Base-by-base conservation (phyloP, 2,113 vertebrate species). In the Zapus hudsonius region DNA sequence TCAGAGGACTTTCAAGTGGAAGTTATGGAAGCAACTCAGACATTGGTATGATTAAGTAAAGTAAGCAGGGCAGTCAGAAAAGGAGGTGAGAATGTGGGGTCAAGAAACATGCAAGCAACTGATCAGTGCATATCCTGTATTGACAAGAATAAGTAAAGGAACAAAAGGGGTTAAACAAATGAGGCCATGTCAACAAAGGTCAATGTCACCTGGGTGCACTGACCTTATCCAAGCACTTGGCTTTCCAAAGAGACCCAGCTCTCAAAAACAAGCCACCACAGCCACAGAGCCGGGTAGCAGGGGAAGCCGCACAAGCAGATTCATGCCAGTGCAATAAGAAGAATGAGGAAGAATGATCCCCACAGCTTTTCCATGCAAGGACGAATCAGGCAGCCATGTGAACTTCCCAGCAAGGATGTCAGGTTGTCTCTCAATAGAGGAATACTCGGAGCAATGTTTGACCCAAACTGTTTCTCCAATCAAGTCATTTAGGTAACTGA, bases 121-220 rank as follows among this genome's bases (percentile, higher is more conserved):
- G 59, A 79, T 82, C 59, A 74, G 27, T 44, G 38, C 29, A 90
- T n/a, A 75, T 79, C 44, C 38, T 55, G 4, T 29, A n/a, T 7
- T 72, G 74, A 52, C 59, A 89, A 94, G 55, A 90, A 70, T 19
- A 31, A 33, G 38, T 79, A 55, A 87, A 92, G 78, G 47, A 85
- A 81, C 36, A 57, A 73, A 69, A 93, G 55, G 47, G 22, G 29
- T 3, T 20, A 93, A 83, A 4, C 27, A 61, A 76, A 88, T 10
- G 23, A 72, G 38, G 23, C 9, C 20, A 22, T 61, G 36, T 27
- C 42, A 31, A 90, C 92, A 74, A 70, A 63, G 44, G 55, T 69
- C 16, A 33, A 40, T 31, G 63, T 27, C 47, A 52, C 64, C 79
- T 52, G 88, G 86, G 47, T 33, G 31, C 33, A 44, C 0, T n/a